These are phyloP conservation scores for Rambutsinella grinnellia DNA, from an alignment of 2,888 invertebrate genomes.

Conservation along the genomic window DNA sequence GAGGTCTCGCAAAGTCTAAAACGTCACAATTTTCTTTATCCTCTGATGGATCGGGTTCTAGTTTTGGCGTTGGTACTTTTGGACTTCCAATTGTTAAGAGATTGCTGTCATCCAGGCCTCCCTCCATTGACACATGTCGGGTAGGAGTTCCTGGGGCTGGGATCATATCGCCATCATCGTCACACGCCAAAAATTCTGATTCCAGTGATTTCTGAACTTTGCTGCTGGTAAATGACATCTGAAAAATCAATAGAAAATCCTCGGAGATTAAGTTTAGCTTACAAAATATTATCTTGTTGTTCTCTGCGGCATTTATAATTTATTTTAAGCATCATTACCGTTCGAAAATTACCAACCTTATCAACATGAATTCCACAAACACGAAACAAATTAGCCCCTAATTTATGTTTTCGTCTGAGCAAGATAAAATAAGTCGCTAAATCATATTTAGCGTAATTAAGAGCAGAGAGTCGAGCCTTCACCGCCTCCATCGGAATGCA, in stretches of 20 bases:
- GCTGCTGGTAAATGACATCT: slow-evolving; percentile 36
- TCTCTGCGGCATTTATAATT: background rate
- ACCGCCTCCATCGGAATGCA: slow-evolving; percentile 69
- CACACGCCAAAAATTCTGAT: slow-evolving; percentile 62
- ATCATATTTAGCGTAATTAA: slow-evolving; percentile 77
- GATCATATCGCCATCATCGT: slow-evolving; percentile 52
- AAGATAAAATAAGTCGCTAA: slow-evolving; percentile 82
- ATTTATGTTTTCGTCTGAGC: slow-evolving; percentile 73
- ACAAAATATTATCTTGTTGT: too few relatives aligned
- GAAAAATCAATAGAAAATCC: background rate
- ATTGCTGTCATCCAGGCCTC: slow-evolving; percentile 69
- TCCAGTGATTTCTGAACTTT: slow-evolving; percentile 64
- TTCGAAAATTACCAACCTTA: too few relatives aligned
- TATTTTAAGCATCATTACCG: too few relatives aligned
- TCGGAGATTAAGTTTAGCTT: too few relatives aligned
- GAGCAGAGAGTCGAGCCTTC: slow-evolving; percentile 72
- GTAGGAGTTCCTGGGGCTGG: slow-evolving; percentile 54
- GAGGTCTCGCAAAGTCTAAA: slow-evolving; percentile 68
- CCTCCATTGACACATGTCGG: slow-evolving; percentile 69
- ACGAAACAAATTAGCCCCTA: slow-evolving; percentile 71
- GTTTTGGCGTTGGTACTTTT: slow-evolving; percentile 28
- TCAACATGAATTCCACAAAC: slow-evolving; percentile 59
- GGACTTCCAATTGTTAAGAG: slow-evolving; percentile 68
- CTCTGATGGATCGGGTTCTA: slow-evolving; percentile 40
- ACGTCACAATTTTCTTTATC: slow-evolving; percentile 65